Evolutionary conservation across 1,140 invertebrate species (phyloP).

Genomic region (Saccostrea glomerata): DNA sequence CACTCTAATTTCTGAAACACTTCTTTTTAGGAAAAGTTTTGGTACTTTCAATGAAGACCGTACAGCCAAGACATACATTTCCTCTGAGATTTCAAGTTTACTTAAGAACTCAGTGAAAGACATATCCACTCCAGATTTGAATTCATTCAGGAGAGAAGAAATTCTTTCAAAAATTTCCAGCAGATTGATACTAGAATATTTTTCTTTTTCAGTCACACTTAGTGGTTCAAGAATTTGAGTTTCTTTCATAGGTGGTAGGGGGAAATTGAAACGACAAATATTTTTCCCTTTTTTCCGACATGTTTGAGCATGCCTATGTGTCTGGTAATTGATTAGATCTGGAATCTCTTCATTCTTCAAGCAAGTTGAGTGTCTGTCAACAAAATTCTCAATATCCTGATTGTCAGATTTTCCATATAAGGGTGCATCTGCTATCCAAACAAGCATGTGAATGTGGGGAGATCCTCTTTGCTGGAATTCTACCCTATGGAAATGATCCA

Average conservation of each 20-base stretch:
- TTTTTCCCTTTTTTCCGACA: constrained; percentile 51
- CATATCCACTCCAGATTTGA: constrained; percentile 45
- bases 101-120: constrained; percentile 51
- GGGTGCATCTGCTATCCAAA: constrained; percentile 73
- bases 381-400: constrained; percentile 45
- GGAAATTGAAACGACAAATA: constrained; percentile 61
- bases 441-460: constrained; percentile 40
- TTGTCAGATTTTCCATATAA: constrained; percentile 48
- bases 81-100: constrained; percentile 50
- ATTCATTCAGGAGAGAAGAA: constrained; percentile 4
- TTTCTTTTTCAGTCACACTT: background rate
- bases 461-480: too few relatives aligned
- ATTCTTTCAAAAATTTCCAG: background rate
- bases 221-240: constrained; percentile 59
- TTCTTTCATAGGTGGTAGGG: constrained; percentile 55
- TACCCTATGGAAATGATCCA: background rate
- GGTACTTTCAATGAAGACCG: constrained; percentile 53
- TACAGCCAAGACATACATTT: constrained; percentile 55
- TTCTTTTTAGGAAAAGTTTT: constrained; percentile 60
- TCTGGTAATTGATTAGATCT: background rate
- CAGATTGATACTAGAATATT: background rate
- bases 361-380: constrained; percentile 49
- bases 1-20: constrained; percentile 48
- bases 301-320: constrained; percentile 52
- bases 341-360: background rate